Conservation (phyloP, 2,797 vertebrate species). For the Ambastaia sidthimunki region DNA sequence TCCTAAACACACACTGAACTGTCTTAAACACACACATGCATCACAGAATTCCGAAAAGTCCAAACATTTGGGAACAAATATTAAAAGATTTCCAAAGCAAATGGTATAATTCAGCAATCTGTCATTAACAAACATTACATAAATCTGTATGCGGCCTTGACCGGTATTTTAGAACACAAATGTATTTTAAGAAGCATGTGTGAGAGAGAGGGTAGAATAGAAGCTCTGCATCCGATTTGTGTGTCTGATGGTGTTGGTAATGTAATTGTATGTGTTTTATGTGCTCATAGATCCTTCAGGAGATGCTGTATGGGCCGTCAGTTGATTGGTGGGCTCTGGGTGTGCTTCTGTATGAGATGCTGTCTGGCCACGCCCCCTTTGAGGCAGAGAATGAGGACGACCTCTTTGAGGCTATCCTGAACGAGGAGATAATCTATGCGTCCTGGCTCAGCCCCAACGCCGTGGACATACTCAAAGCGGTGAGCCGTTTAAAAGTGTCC, state of each 20-base stretch:
- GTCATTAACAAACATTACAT: neutral
- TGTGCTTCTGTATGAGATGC: slow-evolving; percentile 95
- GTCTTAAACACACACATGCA: neutral
- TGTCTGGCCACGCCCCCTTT: slow-evolving; percentile 93
- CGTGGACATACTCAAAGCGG: slow-evolving; percentile 91
- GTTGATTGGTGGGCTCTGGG: slow-evolving; percentile 99
- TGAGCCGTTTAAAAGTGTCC: slow-evolving; percentile 65
- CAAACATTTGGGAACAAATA: neutral
- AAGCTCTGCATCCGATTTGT: neutral
- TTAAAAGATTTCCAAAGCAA: neutral
- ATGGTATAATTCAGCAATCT: neutral
- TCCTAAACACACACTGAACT: neutral
- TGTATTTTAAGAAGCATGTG: neutral
- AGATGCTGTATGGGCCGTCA: slow-evolving; percentile 92
- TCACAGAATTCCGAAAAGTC: neutral
- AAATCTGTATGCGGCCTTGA: neutral
- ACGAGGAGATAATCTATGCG: slow-evolving; percentile 90
- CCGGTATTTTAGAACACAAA: neutral
- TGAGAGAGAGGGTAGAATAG: neutral
- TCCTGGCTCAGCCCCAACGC: slow-evolving; percentile 90
- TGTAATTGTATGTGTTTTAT: slow-evolving; percentile 39
- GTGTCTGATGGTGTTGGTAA: slow-evolving; percentile 26
- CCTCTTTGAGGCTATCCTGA: slow-evolving; percentile 95
- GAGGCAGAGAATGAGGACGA: slow-evolving; percentile 98
- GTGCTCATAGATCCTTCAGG: slow-evolving; percentile 88